Base-by-base conservation (phyloP, 2,797 vertebrate genomes). In the Betta splendens region DNA sequence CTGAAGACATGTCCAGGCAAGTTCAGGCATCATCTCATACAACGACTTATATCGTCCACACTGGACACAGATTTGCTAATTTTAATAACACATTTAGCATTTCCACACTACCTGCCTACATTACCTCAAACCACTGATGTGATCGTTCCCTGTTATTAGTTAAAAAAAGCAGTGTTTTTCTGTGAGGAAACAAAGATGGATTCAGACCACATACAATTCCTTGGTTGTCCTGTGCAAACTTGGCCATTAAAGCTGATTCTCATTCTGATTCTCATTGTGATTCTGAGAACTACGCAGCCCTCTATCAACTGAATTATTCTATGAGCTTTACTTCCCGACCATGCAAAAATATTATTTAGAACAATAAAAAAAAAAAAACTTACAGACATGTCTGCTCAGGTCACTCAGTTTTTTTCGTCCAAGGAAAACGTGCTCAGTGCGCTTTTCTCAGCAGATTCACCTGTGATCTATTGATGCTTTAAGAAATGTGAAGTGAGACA, bases 301-400 rank as follows among this genome's bases (percentile, higher is more conserved):
- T n/a, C n/a, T n/a, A n/a, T n/a, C n/a, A n/a, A n/a, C n/a, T n/a
- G n/a, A n/a, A n/a, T n/a, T n/a, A 15, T 0, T 32, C 6, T 18
- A 17, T 2, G 33, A 15, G 4, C 49, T 23, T 9, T 13, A 29
- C 4, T 40, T 52, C 59, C 2, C 32, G 46, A 31, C 11, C 5
- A 39, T 2, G 25, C 40, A n/a, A 28, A 9, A 12, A 31, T 12
- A 31, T 12, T 4, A 23, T 23, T 4, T 25, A 7, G 2, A 33
- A 1, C 0, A 28, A 44, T 16, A 28, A 3, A n/a, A 25, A 40
- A 0, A n/a, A 15, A 36, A 43, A 29, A 5, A 87, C 89, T 85
- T 77, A 89, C 89, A 64, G 76, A 7, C 86, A 89, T 89, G 63
- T 63, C 79, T 44, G 1, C 36, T 60, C 18, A n/a, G 39, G 42